phyloP scores from a whole-genome alignment of 2,113 vertebrate species.

The Hydrolagus affinis region DNA sequence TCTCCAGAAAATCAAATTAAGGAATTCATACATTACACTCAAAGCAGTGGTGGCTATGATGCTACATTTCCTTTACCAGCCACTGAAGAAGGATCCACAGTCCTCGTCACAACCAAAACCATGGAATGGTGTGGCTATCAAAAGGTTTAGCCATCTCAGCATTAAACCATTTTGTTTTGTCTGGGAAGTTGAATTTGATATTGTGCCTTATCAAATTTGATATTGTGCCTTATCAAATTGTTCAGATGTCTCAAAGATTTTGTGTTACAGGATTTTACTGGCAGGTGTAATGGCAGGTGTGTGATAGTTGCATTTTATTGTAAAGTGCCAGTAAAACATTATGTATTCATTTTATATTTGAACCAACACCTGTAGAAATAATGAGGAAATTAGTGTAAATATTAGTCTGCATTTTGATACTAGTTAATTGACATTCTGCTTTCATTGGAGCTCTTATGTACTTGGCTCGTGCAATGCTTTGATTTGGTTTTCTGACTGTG shows the following conservation, averaged over 20 bases:
- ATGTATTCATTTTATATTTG: background rate
- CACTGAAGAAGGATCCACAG: conserved; percentile 64
- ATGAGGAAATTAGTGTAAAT: background rate
- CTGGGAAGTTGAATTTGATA: no score
- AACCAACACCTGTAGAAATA: background rate
- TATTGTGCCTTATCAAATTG: no score
- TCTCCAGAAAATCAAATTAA: background rate
- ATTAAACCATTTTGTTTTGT: background rate
- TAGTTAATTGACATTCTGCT: background rate
- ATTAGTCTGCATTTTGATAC: background rate
- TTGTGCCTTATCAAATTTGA: no score
- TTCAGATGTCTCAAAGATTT: no score
- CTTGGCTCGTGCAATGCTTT: no score
- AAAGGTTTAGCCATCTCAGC: background rate
- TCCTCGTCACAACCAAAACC: conserved; percentile 68
- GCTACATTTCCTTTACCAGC: conserved; percentile 62
- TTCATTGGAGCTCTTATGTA: no score
- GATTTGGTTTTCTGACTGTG: no score
- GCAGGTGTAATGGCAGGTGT: no score
- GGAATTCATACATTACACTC: background rate
- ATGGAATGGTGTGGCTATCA: conserved; percentile 46
- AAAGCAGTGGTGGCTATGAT: conserved; percentile 36
- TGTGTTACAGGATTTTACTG: no score
- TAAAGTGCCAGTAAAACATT: no score
- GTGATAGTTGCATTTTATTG: no score